Conservation (phyloP, 2,888 invertebrate species). For the Augochlorella aurata region DNA sequence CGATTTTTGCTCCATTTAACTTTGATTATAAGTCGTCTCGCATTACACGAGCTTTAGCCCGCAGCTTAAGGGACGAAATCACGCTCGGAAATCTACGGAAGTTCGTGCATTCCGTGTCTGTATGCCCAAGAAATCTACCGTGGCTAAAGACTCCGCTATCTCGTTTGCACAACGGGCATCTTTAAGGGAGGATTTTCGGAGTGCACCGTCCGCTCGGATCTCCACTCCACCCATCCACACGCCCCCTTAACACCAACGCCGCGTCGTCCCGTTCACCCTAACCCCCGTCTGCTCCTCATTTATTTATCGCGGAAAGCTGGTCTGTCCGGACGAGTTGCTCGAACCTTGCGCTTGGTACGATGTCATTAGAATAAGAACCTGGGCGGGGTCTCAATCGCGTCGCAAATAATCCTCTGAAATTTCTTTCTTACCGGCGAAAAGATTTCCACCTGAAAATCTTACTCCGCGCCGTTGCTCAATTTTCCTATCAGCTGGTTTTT, state of each 20-base stretch:
- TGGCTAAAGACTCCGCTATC: constrained; percentile 53
- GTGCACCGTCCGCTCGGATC: not conserved
- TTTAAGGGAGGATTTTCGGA: constrained; percentile 22
- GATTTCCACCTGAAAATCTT: not conserved
- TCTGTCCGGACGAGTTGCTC: not conserved
- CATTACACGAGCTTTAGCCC: constrained; percentile 62
- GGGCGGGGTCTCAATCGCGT: not conserved
- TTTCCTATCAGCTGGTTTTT: not conserved
- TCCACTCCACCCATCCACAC: not conserved
- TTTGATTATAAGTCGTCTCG: constrained; percentile 66
- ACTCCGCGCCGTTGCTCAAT: not conserved
- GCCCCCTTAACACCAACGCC: not conserved
- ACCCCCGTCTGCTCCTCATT: not conserved
- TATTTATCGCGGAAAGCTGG: constrained; percentile 23
- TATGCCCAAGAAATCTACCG: constrained; percentile 49
- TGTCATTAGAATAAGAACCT: constrained; percentile 8
- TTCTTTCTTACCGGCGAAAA: not conserved
- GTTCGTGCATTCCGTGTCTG: constrained; percentile 35
- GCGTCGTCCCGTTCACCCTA: not conserved
- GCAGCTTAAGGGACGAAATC: constrained; percentile 63
- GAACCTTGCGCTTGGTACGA: constrained; percentile 8
- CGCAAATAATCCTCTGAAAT: constrained; percentile 6
- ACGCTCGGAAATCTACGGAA: constrained; percentile 53
- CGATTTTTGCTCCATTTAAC: constrained; percentile 69
- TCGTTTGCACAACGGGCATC: constrained; percentile 25